Conservation (phyloP, 92 coral and sea anemone genomes). For the Phymanthus crucifer region DNA sequence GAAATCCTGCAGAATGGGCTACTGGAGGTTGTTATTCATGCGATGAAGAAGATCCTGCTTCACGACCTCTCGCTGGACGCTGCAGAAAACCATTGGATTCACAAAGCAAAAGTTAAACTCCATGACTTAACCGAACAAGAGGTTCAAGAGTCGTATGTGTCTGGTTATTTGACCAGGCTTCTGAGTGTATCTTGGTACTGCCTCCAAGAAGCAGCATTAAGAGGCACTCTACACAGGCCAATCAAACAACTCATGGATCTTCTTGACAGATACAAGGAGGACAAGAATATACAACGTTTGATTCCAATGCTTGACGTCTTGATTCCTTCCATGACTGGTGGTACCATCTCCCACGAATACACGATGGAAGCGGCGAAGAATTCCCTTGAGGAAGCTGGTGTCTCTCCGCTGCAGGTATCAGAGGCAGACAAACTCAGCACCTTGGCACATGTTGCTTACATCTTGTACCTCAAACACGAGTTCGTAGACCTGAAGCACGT, state of each 20-base stretch:
- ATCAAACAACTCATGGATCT: not conserved
- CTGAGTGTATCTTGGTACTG: slow-evolving; percentile 40
- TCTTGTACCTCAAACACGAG: slow-evolving; percentile 18
- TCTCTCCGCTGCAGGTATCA: not conserved
- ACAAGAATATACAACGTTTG: slow-evolving; percentile 33
- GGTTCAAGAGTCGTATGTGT: slow-evolving; percentile 15
- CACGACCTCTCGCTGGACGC: slow-evolving; percentile 23
- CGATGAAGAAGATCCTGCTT: not conserved
- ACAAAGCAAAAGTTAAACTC: not conserved
- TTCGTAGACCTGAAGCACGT: not conserved
- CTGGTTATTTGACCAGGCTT: slow-evolving; percentile 46
- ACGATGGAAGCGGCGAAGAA: not conserved
- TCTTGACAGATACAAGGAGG: slow-evolving; percentile 36
- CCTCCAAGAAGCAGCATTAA: slow-evolving; percentile 2
- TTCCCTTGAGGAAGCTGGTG: not conserved
- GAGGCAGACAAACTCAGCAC: slow-evolving; percentile 32
- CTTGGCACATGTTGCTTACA: slow-evolving; percentile 35
- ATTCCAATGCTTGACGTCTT: slow-evolving; percentile 20
- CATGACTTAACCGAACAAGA: slow-evolving; percentile 2
- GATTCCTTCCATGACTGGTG: not conserved
- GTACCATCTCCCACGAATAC: not conserved
- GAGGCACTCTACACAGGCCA: slow-evolving; percentile 4
- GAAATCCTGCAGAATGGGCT: slow-evolving; percentile 15
- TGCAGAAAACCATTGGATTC: not conserved
- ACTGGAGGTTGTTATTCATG: not conserved